phyloP scores from a whole-genome alignment of 2,113 vertebrate genomes.

The Lampris megalopsis region DNA sequence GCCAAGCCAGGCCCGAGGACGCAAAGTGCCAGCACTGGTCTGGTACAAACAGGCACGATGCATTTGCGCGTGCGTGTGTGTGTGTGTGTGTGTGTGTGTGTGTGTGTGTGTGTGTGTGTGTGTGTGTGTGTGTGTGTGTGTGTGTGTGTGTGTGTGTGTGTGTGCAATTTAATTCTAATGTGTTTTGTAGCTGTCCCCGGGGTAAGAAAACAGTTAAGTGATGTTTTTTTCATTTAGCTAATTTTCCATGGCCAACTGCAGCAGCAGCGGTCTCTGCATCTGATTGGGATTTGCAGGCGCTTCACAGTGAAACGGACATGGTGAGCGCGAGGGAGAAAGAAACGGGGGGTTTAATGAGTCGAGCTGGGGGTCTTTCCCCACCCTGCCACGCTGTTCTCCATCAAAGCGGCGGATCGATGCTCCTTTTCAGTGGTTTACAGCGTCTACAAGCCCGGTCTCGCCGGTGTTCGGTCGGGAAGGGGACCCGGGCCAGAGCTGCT shows the following conservation, averaged over 20 bases:
- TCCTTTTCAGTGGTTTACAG: conserved; percentile 57
- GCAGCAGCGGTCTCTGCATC: conserved; percentile 5
- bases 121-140: conserved; percentile 18
- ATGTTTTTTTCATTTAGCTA: conserved; percentile 31
- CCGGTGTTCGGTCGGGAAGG: conserved; percentile 31
- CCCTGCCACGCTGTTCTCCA: conserved; percentile 42
- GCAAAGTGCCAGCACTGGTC: conserved; percentile 68
- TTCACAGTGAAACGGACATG: conserved; percentile 27
- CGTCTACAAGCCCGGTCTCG: conserved; percentile 60
- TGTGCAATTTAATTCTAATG: conserved; percentile 9
- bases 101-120: conserved; percentile 3
- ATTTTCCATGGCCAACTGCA: conserved; percentile 39
- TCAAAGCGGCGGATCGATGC: conserved; percentile 67
- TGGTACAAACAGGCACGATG: conserved; percentile 60
- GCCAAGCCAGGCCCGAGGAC: conserved; percentile 67
- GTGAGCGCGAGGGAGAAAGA: conserved; percentile 4
- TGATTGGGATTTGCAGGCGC: conserved; percentile 41
- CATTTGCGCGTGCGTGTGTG: conserved; percentile 37
- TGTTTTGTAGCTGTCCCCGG: not conserved
- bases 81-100: conserved; percentile 21
- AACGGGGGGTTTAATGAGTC: conserved; percentile 9
- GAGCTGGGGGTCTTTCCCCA: conserved; percentile 34
- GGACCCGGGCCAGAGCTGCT: conserved; percentile 19
- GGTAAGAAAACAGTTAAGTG: conserved; percentile 32
- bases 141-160: conserved; percentile 10